Conservation (phyloP, 2,888 invertebrate genomes). For the Dynastes maya region DNA sequence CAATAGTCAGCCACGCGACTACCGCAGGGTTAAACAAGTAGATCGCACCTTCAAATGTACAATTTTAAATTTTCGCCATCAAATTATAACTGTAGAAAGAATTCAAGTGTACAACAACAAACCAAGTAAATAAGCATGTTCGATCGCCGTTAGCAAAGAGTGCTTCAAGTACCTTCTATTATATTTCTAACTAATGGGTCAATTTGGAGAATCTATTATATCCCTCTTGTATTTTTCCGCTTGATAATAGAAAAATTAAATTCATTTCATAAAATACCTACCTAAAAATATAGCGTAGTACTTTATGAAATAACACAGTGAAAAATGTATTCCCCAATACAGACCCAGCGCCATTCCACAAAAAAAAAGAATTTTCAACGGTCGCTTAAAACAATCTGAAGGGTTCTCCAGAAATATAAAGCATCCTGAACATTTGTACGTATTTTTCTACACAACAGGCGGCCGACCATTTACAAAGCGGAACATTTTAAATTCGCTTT, state of each 20-base stretch:
- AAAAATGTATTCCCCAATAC: slow-evolving; percentile 36
- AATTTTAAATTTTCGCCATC: no score
- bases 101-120: background rate
- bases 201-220: background rate
- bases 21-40: no score
- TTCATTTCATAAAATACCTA: background rate
- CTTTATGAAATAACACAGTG: slow-evolving; percentile 15
- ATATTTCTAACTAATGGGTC: background rate
- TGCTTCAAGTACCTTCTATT: background rate
- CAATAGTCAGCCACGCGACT: no score
- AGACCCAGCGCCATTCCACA: slow-evolving; percentile 14
- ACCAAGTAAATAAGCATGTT: no score
- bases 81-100: no score
- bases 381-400: slow-evolving; percentile 39
- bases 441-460: slow-evolving; percentile 37
- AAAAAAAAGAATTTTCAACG: slow-evolving; percentile 34
- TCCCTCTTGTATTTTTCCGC: background rate
- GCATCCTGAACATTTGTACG: slow-evolving; percentile 32
- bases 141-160: no score
- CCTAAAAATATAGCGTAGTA: slow-evolving; percentile 15
- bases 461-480: slow-evolving; percentile 35
- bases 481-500: slow-evolving; percentile 43
- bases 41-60: no score
- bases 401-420: slow-evolving; percentile 39
- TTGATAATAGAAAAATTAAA: slow-evolving; percentile 23